Base-by-base conservation (phyloP, 2,113 vertebrate genomes). In the Gadus macrocephalus region DNA sequence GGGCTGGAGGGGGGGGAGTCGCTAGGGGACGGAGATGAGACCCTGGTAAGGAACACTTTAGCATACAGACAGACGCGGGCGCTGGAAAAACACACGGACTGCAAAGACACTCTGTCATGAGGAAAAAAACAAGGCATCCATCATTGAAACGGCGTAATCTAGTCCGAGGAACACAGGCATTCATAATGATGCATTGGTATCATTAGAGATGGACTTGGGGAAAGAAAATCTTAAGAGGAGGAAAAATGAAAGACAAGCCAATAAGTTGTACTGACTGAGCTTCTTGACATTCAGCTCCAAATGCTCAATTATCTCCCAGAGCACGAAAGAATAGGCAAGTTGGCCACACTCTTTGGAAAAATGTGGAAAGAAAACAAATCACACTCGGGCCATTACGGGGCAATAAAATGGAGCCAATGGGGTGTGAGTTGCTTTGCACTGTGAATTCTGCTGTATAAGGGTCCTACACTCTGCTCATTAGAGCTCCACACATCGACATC, bases 371-470 rank as follows among this genome's bases (percentile, higher is more conserved):
- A 81, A 87, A 90, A 86, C 78, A 85, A 86, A 87, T 35, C 72
- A 77, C 66, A 77, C 71, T 59, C 42, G 74, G 73, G 71, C 80
- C 78, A 82, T 89, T 88, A 86, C 75, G 68, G 69, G 70, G 75
- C 79, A 81, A 88, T 89, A 88, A 89, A 90, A 78, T 64, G 62
- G 74, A 89, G 75, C 70, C 81, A 90, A 89, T 90, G 89, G 88
- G 80, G 80, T 84, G 82, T 85, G 84, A 63, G 19, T 77, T 67
- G 70, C 64, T 61, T 75, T 55, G 49, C 77, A 85, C 77, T 81
- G 83, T 73, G 79, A 87, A 82, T 58, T 76, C 73, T 64, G 76
- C 74, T 79, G 81, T 82, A 72, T 79, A 75, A 78, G 82, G 81
- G 74, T 79, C 71, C 80, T 73, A 55, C 59, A 70, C 53, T 86